Conservation (phyloP, 2,888 invertebrate genomes). For the Clivina fossor region DNA sequence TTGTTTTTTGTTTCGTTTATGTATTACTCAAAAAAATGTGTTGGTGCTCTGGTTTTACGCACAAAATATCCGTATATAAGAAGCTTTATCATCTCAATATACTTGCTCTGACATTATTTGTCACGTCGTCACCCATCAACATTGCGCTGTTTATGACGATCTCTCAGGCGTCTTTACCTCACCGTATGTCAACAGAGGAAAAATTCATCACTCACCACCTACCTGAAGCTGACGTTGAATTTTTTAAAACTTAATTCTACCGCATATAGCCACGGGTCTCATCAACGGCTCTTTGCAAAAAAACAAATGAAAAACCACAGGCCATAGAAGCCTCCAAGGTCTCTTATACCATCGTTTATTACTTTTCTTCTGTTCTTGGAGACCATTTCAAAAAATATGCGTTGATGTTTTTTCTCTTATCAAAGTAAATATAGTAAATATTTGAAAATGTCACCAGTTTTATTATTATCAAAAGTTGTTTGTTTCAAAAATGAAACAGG, state of each 20-base stretch:
- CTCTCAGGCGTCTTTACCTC: conserved; percentile 11
- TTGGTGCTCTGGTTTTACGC: too few relatives aligned
- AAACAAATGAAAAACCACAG: conserved; percentile 12
- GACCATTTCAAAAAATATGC: too few relatives aligned
- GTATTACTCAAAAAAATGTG: too few relatives aligned
- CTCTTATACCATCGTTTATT: neutral
- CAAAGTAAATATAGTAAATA: conserved; percentile 27
- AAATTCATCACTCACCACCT: conserved; percentile 23
- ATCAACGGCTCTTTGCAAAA: conserved; percentile 35
- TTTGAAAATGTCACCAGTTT: conserved; percentile 17
- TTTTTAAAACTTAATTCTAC: conserved; percentile 46
- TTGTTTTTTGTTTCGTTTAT: too few relatives aligned
- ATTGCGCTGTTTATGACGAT: conserved; percentile 7
- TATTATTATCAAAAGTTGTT: conserved; percentile 15
- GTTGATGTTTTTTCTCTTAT: conserved; percentile 9
- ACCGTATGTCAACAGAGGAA: conserved; percentile 19
- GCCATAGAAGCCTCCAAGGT: neutral
- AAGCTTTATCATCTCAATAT: too few relatives aligned
- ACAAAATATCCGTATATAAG: too few relatives aligned
- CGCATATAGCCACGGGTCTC: conserved; percentile 42
- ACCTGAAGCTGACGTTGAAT: conserved; percentile 33
- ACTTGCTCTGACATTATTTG: too few relatives aligned
- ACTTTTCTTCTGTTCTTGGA: too few relatives aligned
- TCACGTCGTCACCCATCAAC: conserved; percentile 2
- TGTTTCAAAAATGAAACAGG: too few relatives aligned